Evolutionary conservation across 35 echinoderm and acorn worm genomes (phyloP).

Genomic region (Apostichopus japonicus): DNA sequence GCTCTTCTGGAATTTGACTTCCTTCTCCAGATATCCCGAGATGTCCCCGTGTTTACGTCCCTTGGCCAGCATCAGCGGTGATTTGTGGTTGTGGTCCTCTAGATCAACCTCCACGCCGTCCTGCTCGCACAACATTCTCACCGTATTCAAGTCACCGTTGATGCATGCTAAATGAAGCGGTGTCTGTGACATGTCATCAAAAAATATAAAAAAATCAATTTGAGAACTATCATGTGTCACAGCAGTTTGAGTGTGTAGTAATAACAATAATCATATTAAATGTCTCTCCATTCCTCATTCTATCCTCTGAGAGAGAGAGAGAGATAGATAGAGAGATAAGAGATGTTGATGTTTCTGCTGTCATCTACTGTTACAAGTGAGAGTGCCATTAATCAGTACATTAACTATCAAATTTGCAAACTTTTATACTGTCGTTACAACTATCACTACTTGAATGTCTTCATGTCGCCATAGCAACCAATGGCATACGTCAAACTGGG

Average conservation of each 20-base stretch:
- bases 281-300: no score
- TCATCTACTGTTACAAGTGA: background rate
- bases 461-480: background rate
- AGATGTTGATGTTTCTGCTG: no score
- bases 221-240: no score
- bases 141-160: conserved; percentile 89
- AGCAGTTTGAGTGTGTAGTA: no score
- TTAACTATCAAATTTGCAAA: background rate
- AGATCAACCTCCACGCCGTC: conserved; percentile 89
- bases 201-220: no score
- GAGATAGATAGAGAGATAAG: no score
- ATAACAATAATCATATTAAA: no score
- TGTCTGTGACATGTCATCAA: conserved; percentile 46
- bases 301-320: no score
- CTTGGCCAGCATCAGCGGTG: conserved; percentile 76
- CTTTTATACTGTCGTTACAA: background rate
- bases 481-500: background rate
- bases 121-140: conserved; percentile 94
- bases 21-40: conserved; percentile 76
- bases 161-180: conserved; percentile 91
- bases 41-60: conserved; percentile 92
- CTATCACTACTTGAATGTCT: background rate
- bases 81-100: conserved; percentile 92
- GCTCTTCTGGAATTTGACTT: conserved; percentile 69
- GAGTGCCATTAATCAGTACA: background rate